These are phyloP conservation scores for Zaprionus taronus DNA, from an alignment of 1,140 invertebrate genomes.

Conservation along the genomic window DNA sequence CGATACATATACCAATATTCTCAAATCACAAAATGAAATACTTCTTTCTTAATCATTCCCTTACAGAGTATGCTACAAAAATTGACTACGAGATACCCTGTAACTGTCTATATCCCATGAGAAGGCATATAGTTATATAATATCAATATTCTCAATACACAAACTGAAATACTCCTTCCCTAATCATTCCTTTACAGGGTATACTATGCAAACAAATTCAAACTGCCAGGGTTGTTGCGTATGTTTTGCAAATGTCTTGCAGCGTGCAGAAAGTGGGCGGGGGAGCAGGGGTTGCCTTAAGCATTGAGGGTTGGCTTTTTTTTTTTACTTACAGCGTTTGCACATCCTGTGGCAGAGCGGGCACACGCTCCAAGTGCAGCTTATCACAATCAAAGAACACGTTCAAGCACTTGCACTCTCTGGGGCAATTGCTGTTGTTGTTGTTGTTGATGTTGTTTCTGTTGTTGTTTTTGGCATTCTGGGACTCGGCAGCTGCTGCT, in stretches of 20 bases:
- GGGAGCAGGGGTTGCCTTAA: slow-evolving; percentile 50
- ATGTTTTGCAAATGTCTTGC: slow-evolving; percentile 46
- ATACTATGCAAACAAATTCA: slow-evolving; percentile 3
- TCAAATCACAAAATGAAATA: neutral
- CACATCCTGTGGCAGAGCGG: slow-evolving; percentile 87
- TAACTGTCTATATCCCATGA: no score
- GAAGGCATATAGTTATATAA: no score
- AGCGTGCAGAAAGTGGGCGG: slow-evolving; percentile 20
- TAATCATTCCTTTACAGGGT: neutral
- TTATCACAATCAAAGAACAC: slow-evolving; percentile 87
- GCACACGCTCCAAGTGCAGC: slow-evolving; percentile 86
- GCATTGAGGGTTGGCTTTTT: slow-evolving; percentile 49
- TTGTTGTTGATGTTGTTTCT: slow-evolving; percentile 60
- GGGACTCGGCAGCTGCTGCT: slow-evolving; percentile 49
- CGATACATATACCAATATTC: neutral
- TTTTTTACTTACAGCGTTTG: slow-evolving; percentile 86
- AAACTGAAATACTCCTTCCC: neutral
- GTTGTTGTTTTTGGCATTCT: slow-evolving; percentile 37
- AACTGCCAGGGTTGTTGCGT: slow-evolving; percentile 35
- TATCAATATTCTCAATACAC: no score
- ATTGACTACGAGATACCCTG: no score
- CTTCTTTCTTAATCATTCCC: neutral
- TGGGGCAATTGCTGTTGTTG: slow-evolving; percentile 84
- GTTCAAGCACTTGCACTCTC: slow-evolving; percentile 86
- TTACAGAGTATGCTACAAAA: slow-evolving; percentile 3